These are phyloP conservation scores for Mamestra brassicae DNA, from an alignment of 2,888 invertebrate species.

Conservation along the genomic window DNA sequence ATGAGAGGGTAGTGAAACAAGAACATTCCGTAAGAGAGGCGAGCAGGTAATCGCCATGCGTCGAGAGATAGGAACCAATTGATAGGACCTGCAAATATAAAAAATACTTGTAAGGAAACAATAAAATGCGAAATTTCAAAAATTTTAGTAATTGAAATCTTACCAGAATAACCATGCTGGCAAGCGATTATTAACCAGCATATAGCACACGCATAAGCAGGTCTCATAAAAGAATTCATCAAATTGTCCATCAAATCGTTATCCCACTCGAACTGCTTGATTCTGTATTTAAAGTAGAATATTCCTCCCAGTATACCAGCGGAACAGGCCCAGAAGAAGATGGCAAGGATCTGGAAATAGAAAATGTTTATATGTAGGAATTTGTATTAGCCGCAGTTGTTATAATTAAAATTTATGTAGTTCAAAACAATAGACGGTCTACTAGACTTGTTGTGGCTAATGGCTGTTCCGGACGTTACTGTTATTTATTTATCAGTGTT, in stretches of 20 bases:
- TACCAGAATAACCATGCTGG: constrained; percentile 76
- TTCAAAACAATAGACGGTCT: background rate
- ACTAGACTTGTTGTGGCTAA: no score
- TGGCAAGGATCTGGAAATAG: constrained; percentile 37
- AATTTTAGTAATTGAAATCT: background rate
- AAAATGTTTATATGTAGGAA: background rate
- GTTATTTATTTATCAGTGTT: no score
- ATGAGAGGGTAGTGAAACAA: constrained; percentile 77
- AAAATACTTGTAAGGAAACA: background rate
- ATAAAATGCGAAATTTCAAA: background rate
- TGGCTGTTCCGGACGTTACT: background rate
- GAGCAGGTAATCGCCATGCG: constrained; percentile 74
- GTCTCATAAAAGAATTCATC: constrained; percentile 72
- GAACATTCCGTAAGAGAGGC: constrained; percentile 81
- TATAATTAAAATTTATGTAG: background rate
- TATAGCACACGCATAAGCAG: constrained; percentile 74
- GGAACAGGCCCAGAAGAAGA: constrained; percentile 48
- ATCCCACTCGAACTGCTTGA: constrained; percentile 52
- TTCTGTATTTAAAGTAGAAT: constrained; percentile 48
- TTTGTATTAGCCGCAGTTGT: background rate
- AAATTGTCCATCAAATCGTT: constrained; percentile 60
- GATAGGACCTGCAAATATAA: constrained; percentile 47
- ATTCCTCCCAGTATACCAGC: constrained; percentile 42
- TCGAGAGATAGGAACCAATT: constrained; percentile 78
- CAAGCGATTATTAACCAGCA: constrained; percentile 80